A percentile compares a stretch with the other conserved stretches of the same genome.
Evolutionary conservation across 2,113 vertebrate genomes (phyloP).

Genomic region (Prochilodus magdalenae): DNA sequence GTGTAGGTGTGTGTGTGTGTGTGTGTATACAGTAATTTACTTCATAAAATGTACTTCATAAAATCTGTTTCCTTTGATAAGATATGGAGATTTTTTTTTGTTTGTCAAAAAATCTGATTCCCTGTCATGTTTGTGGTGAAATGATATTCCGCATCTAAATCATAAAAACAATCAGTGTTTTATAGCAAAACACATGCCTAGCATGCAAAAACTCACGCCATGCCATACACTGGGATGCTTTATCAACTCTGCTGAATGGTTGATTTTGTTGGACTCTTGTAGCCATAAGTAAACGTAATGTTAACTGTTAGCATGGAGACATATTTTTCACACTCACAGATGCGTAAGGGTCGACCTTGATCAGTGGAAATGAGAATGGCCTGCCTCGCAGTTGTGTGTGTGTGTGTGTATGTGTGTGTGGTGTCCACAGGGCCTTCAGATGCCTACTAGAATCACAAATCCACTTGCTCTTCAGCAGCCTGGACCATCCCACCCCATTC

Average conservation of each 20-base stretch:
- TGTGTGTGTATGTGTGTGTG: slow-evolving; percentile 16
- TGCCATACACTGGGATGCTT: slow-evolving; percentile 9
- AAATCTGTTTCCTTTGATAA: too few relatives aligned
- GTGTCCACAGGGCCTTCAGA: slow-evolving; percentile 48
- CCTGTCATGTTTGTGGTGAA: too few relatives aligned
- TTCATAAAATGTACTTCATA: too few relatives aligned
- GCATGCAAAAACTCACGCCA: slow-evolving; percentile 16
- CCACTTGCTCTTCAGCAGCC: slow-evolving; percentile 63
- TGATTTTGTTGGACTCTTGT: neutral
- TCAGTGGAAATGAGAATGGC: slow-evolving; percentile 56
- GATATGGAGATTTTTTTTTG: too few relatives aligned
- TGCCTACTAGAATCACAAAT: slow-evolving; percentile 53
- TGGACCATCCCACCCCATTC: neutral
- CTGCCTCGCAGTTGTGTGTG: slow-evolving; percentile 3
- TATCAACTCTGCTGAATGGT: neutral
- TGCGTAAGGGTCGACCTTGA: slow-evolving; percentile 56
- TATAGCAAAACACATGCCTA: slow-evolving; percentile 28
- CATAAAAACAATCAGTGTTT: slow-evolving; percentile 25
- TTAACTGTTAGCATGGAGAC: slow-evolving; percentile 1
- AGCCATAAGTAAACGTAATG: slow-evolving; percentile 25
- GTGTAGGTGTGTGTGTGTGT: too few relatives aligned
- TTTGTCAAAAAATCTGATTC: too few relatives aligned
- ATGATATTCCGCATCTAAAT: too few relatives aligned
- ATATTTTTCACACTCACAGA: slow-evolving; percentile 20
- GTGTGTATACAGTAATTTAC: too few relatives aligned